Percentiles rank a stretch among this genome's conserved stretches.
Evolutionary conservation across 2,797 vertebrate species (phyloP).

Genomic region (Otolemur crassicaudatus): DNA sequence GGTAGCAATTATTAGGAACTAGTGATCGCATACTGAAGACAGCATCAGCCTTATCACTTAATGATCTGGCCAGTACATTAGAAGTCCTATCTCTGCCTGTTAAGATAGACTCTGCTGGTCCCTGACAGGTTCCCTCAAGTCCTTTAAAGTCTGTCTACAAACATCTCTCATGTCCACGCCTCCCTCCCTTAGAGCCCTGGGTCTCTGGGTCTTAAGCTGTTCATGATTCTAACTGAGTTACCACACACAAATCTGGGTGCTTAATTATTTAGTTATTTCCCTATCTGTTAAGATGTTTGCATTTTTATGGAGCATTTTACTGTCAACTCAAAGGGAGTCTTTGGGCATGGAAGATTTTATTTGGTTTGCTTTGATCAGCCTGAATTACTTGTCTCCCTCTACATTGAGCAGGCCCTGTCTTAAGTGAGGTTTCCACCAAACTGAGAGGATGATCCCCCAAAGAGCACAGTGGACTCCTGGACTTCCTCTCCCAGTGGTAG

Average conservation of each 20-base stretch:
- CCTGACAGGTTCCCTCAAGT: not conserved
- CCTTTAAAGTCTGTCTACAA: not conserved
- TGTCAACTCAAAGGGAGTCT: not conserved
- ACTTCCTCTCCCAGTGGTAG: conserved; percentile 57
- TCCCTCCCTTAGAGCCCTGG: not conserved
- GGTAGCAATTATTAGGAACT: not conserved
- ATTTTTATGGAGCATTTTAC: not conserved
- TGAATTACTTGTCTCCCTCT: not conserved
- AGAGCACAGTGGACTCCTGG: not conserved
- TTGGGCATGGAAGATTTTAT: not conserved
- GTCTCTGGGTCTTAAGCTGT: conserved; percentile 7
- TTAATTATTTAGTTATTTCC: not conserved
- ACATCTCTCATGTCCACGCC: not conserved
- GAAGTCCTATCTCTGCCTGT: not conserved
- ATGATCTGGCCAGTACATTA: not conserved
- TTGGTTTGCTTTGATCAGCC: conserved; percentile 16
- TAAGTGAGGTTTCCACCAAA: not conserved
- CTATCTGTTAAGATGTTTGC: not conserved
- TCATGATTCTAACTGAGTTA: not conserved
- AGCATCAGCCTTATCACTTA: not conserved
- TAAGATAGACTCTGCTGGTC: not conserved
- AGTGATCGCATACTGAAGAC: not conserved
- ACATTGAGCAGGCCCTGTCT: not conserved
- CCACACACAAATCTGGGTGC: not conserved
- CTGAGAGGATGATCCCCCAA: not conserved